A percentile compares a stretch with the other conserved stretches of the same genome.
phyloP scores from a whole-genome alignment of 2,113 vertebrate species.

The Hippotragus niger region DNA sequence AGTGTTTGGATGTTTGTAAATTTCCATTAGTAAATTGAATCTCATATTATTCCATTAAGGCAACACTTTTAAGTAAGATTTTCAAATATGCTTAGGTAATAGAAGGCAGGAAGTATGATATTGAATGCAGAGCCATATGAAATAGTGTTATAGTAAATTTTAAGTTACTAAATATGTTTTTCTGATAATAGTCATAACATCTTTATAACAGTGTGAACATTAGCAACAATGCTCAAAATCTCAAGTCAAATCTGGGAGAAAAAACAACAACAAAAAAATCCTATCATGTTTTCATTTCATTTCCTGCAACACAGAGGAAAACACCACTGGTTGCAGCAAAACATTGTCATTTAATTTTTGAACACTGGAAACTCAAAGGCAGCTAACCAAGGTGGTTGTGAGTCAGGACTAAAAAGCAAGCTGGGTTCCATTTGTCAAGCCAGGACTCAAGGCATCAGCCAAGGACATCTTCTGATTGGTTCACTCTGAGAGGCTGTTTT shows the following conservation, averaged over 20 bases:
- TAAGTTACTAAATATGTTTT: neutral
- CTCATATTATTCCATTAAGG: neutral
- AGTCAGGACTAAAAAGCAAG: neutral
- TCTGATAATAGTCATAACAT: neutral
- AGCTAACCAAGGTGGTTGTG: fast-evolving
- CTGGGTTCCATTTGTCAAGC: neutral
- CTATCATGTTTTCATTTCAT: neutral
- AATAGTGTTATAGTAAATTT: neutral
- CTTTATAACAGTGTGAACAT: neutral
- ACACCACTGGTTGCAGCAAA: neutral
- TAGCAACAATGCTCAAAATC: neutral
- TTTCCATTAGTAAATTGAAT: neutral
- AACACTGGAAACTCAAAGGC: neutral
- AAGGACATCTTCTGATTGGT: neutral
- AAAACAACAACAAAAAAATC: neutral
- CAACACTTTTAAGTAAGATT: neutral
- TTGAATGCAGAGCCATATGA: neutral
- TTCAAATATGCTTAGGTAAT: neutral
- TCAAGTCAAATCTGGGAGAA: neutral
- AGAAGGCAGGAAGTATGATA: neutral
- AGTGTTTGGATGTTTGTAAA: neutral
- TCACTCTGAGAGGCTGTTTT: neutral
- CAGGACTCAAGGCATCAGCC: neutral
- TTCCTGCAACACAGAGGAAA: neutral
- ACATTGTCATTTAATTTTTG: neutral